Evolutionary conservation across 2,113 vertebrate genomes (phyloP), one percentile per base, ranked within the genome.

Genomic region (Scomber japonicus): DNA sequence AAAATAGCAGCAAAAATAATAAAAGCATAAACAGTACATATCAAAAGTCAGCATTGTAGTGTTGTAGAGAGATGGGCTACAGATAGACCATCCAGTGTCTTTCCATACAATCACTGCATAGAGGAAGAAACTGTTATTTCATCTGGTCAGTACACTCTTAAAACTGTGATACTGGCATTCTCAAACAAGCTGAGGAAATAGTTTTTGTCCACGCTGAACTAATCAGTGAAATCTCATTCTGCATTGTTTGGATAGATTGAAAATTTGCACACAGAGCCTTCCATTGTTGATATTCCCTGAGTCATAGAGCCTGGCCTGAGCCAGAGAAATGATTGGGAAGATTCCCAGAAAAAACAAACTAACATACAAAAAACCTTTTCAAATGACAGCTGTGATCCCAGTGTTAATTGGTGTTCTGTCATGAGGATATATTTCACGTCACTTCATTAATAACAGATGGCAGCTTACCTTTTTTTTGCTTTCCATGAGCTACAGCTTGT

Each of bases 361-460:
- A 21, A 19, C 19, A 44, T 0, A 63, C 4, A 35, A 40, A 64
- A 17, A 9, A 61, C 57, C 70, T 70, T 75, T 55, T 27, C 16
- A 73, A 63, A 82, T 63, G 79, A 46, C 71, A 71, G 66, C 62
- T 63, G 8, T 62, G 57, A 80, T 59, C 77, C 19, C 3, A 13
- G 61, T 65, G 45, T 63, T 70, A 64, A 59, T 60, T 27, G 31
- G 17, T 3, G 3, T 30, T 76, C 46, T 19, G 8, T 82, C 30
- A 56, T 15, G 59, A 63, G 75, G 55, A 57, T 14, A 7, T 27
- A 57, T 67, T 30, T 63, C 16, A 66, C 16, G 30, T 60, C 57
- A 51, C 8, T 64, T 73, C 74, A 70, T 54, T 75, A 65, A 70
- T 40, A 62, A 45, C 71, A 78, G 67, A 79, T 68, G 68, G 68